Evolutionary conservation across 1,140 invertebrate species (phyloP).

Genomic region (Hyles euphorbiae): DNA sequence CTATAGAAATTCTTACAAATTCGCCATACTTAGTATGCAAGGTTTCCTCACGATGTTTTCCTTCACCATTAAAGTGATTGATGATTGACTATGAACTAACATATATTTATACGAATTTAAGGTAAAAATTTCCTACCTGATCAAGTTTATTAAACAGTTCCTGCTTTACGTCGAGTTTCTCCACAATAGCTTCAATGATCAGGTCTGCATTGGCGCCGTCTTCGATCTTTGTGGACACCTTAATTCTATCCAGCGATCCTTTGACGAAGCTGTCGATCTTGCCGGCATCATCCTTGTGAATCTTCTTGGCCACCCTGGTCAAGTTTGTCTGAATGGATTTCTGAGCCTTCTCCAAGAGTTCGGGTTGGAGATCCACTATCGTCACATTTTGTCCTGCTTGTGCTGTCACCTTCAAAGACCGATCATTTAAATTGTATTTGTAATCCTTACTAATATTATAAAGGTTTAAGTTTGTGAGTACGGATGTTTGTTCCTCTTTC

Average conservation of each 20-base stretch:
- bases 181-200: constrained; percentile 91
- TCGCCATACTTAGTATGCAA: too few species aligned
- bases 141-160: constrained; percentile 83
- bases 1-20: too few species aligned
- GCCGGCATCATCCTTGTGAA: constrained; percentile 79
- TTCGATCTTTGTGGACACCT: constrained; percentile 63
- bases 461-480: not conserved
- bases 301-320: constrained; percentile 84
- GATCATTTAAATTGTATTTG: not conserved
- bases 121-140: constrained; percentile 43
- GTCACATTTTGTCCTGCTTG: constrained; percentile 86
- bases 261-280: constrained; percentile 80
- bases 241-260: constrained; percentile 77
- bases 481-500: too few species aligned
- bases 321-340: constrained; percentile 82
- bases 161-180: constrained; percentile 87
- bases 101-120: not conserved
- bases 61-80: too few species aligned
- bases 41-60: too few species aligned
- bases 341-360: constrained; percentile 82
- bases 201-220: constrained; percentile 78
- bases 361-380: constrained; percentile 83
- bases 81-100: too few species aligned
- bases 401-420: constrained; percentile 81
- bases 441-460: not conserved